A percentile compares a stretch with the other conserved stretches of the same genome.
Conservation (phyloP, 2,113 vertebrate genomes). For the Calcarius ornatus region DNA sequence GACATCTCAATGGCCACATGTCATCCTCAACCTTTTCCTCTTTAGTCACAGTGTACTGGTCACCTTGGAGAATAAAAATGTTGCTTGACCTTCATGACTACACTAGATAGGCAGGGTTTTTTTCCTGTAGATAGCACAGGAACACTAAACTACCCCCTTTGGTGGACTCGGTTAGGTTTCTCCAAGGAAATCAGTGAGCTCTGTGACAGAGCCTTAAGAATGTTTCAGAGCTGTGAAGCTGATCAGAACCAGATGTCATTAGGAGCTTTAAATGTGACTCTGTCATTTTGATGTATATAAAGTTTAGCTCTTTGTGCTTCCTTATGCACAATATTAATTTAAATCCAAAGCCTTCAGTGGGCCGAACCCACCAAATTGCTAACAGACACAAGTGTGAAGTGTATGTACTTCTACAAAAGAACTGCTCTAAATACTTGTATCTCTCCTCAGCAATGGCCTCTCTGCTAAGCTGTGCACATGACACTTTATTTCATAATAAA, state of each 20-base stretch:
- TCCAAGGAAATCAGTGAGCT: neutral
- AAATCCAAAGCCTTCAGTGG: neutral
- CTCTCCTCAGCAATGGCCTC: neutral
- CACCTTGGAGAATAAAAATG: neutral
- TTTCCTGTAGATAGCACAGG: neutral
- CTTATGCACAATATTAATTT: neutral
- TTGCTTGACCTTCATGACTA: neutral
- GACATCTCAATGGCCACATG: neutral
- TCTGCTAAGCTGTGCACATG: neutral
- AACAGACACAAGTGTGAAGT: neutral
- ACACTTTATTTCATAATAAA: neutral
- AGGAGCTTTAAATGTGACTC: neutral
- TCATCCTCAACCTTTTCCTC: neutral
- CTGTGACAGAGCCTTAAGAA: neutral
- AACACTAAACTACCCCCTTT: neutral
- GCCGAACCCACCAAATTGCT: neutral
- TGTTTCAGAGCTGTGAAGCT: neutral
- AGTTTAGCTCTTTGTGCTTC: neutral
- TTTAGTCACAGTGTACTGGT: neutral
- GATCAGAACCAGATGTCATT: neutral
- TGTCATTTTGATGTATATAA: neutral
- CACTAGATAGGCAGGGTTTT: neutral
- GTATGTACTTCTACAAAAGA: neutral
- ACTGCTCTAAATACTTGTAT: neutral
- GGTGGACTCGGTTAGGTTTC: neutral